These are phyloP conservation scores for Picathartes gymnocephalus DNA, from an alignment of 2,113 vertebrate species.

Conservation along the genomic window DNA sequence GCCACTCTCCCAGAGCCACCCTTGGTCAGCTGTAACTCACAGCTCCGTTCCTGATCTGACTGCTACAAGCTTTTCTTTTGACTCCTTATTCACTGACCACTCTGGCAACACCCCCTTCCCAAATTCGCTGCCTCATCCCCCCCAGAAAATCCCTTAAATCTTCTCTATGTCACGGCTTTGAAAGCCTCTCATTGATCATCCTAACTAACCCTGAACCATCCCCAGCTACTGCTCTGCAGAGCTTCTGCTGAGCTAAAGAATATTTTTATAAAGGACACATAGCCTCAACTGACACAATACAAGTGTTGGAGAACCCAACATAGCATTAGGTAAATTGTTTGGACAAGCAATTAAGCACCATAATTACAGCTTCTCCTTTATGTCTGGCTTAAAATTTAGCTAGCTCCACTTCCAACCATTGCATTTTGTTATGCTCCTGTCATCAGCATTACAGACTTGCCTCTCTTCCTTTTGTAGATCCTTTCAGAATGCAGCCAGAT, in stretches of 20 bases:
- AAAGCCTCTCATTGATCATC: neutral
- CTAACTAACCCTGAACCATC: neutral
- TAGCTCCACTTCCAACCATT: neutral
- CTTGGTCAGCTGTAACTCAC: neutral
- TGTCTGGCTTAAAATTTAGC: neutral
- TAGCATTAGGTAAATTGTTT: neutral
- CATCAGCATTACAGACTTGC: neutral
- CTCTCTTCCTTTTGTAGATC: neutral
- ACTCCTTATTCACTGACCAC: neutral
- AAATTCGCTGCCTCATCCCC: neutral
- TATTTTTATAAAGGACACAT: neutral
- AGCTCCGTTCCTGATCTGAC: neutral
- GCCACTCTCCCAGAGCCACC: neutral
- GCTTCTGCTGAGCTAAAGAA: neutral
- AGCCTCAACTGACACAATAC: neutral
- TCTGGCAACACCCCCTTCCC: neutral
- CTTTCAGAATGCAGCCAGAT: neutral
- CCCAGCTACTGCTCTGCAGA: neutral
- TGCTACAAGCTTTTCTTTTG: neutral
- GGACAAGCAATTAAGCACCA: neutral
- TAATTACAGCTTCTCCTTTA: neutral
- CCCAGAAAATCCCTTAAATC: neutral
- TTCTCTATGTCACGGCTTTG: neutral
- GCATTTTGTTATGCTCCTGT: neutral
- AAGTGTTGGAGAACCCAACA: neutral